Conservation (phyloP, 2,113 vertebrate genomes). For the Platichthys stellatus region DNA sequence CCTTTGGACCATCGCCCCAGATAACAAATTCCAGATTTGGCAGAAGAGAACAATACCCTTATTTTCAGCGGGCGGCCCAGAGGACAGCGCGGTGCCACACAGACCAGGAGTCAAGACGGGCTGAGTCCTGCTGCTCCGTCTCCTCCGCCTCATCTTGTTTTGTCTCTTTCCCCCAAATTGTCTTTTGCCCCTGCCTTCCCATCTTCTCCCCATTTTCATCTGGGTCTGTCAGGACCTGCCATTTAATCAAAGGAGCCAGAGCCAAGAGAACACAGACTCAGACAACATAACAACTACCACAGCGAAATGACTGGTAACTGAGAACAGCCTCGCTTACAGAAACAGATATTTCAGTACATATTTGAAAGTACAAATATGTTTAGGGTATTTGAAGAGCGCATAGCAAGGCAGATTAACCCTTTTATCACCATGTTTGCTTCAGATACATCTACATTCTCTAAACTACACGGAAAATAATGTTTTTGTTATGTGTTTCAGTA, state of each 20-base stretch:
- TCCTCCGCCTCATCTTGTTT: conserved; percentile 2
- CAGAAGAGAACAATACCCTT: conserved; percentile 53
- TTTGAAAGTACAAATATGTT: too few species aligned
- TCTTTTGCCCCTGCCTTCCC: background rate
- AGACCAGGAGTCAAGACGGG: conserved; percentile 8
- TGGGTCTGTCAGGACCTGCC: too few species aligned
- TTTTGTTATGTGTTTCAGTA: too few species aligned
- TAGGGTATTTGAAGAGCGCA: too few species aligned
- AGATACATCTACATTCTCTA: too few species aligned
- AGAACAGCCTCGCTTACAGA: too few species aligned
- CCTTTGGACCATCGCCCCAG: conserved; percentile 54
- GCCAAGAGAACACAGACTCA: background rate
- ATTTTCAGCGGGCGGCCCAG: conserved; percentile 39
- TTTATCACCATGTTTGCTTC: too few species aligned
- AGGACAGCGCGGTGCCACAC: conserved; percentile 41
- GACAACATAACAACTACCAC: background rate
- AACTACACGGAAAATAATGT: too few species aligned
- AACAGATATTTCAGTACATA: too few species aligned
- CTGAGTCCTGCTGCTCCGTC: conserved; percentile 12
- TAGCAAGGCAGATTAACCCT: too few species aligned
- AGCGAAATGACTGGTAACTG: background rate
- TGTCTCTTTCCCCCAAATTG: background rate
- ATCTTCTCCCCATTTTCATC: too few species aligned
- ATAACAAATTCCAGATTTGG: conserved; percentile 58
- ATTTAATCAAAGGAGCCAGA: background rate